These are phyloP conservation scores for Empidonax traillii DNA, from an alignment of 2,113 vertebrate genomes.

Conservation along the genomic window DNA sequence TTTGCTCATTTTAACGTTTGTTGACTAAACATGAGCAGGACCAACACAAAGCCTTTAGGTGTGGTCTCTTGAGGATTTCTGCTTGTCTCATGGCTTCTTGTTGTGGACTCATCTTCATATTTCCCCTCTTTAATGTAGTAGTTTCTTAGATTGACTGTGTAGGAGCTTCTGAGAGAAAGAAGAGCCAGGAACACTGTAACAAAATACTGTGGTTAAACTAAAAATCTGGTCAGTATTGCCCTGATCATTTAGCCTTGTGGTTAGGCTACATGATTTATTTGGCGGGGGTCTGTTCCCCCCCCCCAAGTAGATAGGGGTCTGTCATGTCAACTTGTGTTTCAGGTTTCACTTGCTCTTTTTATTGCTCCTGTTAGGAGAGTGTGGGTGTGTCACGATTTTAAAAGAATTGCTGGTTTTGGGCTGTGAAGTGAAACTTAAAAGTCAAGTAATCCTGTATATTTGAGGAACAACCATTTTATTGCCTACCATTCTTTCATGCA, in stretches of 20 bases:
- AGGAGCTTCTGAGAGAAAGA: background rate
- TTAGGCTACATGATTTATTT: background rate
- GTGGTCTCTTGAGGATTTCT: background rate
- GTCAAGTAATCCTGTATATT: background rate
- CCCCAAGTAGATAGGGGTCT: background rate
- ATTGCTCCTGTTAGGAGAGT: rapidly evolving
- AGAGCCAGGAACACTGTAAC: rapidly evolving
- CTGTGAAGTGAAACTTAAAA: background rate
- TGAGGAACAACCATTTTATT: background rate
- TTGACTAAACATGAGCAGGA: background rate
- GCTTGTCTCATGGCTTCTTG: background rate
- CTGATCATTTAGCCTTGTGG: rapidly evolving
- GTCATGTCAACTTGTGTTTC: background rate
- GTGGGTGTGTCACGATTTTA: rapidly evolving
- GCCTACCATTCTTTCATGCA: background rate
- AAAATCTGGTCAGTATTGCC: background rate
- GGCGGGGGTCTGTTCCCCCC: too few species aligned
- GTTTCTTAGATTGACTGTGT: background rate
- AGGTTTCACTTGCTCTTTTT: background rate
- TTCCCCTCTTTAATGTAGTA: background rate
- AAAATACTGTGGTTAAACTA: background rate
- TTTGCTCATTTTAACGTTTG: background rate
- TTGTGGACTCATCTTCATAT: background rate
- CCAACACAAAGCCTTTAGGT: background rate
- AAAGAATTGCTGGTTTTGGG: background rate